Conservation (phyloP, 2,888 invertebrate genomes). For the Polyommatus iphigenia region DNA sequence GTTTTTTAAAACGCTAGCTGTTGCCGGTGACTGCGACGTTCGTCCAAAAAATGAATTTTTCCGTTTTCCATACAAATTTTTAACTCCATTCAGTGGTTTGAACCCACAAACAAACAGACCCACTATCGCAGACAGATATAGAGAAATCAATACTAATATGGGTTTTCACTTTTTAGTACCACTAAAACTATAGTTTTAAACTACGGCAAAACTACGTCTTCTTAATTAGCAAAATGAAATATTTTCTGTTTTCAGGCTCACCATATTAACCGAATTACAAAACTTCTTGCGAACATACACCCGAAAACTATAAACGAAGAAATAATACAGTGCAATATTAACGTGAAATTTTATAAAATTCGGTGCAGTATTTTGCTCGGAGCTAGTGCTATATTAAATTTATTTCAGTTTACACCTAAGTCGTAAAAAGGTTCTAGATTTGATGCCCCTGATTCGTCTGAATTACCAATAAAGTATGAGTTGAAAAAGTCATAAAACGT, state of each 20-base stretch:
- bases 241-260: neutral
- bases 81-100: neutral
- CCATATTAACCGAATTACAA: neutral
- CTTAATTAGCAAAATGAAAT: neutral
- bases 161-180: neutral
- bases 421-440: slow-evolving; percentile 53
- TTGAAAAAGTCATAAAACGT: slow-evolving; percentile 60
- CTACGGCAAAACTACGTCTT: neutral
- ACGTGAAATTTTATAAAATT: neutral
- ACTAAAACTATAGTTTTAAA: neutral
- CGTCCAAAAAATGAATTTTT: neutral
- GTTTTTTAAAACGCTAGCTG: neutral
- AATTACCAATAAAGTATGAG: slow-evolving; percentile 65
- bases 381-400: slow-evolving; percentile 38
- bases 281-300: neutral
- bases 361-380: slow-evolving; percentile 14
- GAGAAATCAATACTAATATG: neutral
- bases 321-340: neutral
- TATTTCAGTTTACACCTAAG: slow-evolving; percentile 48
- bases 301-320: neutral
- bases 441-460: slow-evolving; percentile 55
- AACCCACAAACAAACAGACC: too few relatives aligned
- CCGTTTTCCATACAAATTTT: neutral
- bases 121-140: too few relatives aligned
- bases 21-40: neutral